These are phyloP conservation scores for Entosphenus tridentatus DNA, from an alignment of 2,113 vertebrate genomes.

Conservation along the genomic window DNA sequence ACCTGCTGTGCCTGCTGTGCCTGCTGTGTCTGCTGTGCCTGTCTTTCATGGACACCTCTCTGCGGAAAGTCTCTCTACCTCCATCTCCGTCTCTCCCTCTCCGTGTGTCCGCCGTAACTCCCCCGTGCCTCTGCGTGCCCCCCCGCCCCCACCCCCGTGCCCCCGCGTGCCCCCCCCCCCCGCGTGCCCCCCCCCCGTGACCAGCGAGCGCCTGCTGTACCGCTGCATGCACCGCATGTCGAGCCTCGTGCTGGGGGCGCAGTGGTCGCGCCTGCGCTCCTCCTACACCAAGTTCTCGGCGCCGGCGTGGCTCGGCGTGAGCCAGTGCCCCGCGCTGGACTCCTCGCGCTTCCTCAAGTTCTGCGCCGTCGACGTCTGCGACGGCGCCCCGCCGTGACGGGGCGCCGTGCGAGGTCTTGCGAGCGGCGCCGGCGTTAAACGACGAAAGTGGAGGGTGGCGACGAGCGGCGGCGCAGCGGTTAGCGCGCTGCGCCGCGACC, in stretches of 20 bases:
- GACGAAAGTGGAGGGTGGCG: no score
- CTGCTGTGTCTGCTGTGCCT: no score
- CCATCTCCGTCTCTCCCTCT: no score
- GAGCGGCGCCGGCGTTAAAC: no score
- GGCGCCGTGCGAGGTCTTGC: no score
- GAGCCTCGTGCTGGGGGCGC: not conserved
- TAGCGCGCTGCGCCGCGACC: no score
- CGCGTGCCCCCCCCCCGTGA: not conserved
- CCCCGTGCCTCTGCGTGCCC: not conserved
- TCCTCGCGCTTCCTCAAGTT: constrained; percentile 1
- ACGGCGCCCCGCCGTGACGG: no score
- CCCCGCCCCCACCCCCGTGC: not conserved
- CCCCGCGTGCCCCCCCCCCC: not conserved
- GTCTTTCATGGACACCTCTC: no score
- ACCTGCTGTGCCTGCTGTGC: no score
- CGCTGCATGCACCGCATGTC: constrained; percentile 4
- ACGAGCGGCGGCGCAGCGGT: no score
- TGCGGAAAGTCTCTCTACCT: no score
- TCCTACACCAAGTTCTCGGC: not conserved
- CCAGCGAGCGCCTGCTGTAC: constrained; percentile 2
- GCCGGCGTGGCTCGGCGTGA: not conserved
- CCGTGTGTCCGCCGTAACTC: no score
- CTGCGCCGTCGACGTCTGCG: constrained; percentile 2
- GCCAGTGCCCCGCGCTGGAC: not conserved
- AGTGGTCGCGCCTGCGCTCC: not conserved